Evolutionary conservation across 2,113 vertebrate species (phyloP).

Genomic region (Phodopus roborovskii): DNA sequence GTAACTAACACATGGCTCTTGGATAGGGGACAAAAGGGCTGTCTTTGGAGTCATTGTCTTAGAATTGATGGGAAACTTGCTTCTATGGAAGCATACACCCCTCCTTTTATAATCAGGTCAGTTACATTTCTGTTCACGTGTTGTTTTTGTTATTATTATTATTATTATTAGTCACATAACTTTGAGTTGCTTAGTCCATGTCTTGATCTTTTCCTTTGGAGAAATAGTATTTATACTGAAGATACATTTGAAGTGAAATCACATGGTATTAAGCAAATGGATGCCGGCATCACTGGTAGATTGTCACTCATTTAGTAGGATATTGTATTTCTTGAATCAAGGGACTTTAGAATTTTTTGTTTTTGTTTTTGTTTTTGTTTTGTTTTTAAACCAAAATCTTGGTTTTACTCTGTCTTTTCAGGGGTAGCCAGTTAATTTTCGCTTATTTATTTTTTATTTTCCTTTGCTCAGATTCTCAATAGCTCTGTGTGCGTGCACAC

Average conservation of each 20-base stretch:
- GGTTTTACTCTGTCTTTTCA: background rate
- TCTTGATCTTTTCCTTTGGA: background rate
- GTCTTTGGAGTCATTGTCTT: background rate
- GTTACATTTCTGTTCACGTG: background rate
- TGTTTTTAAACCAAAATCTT: background rate
- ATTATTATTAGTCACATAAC: background rate
- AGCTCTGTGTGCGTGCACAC: background rate
- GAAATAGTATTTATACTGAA: constrained; percentile 58
- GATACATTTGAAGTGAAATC: constrained; percentile 4
- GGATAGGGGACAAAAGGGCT: background rate
- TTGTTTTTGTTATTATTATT: background rate
- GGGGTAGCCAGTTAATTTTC: constrained; percentile 1
- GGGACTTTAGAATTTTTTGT: background rate
- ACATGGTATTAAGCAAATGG: constrained; percentile 34
- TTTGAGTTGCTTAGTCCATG: background rate
- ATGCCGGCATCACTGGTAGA: background rate
- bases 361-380: background rate
- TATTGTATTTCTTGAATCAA: background rate
- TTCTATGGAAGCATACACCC: background rate
- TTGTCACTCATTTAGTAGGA: background rate
- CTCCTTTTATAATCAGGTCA: background rate
- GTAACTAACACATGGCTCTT: background rate
- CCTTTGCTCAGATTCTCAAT: background rate
- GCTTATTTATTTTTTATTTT: constrained; percentile 37
- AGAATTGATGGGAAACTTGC: constrained; percentile 30